These are phyloP conservation scores for Pseudochirops corinnae DNA, from an alignment of 2,797 vertebrate species.

Conservation along the genomic window DNA sequence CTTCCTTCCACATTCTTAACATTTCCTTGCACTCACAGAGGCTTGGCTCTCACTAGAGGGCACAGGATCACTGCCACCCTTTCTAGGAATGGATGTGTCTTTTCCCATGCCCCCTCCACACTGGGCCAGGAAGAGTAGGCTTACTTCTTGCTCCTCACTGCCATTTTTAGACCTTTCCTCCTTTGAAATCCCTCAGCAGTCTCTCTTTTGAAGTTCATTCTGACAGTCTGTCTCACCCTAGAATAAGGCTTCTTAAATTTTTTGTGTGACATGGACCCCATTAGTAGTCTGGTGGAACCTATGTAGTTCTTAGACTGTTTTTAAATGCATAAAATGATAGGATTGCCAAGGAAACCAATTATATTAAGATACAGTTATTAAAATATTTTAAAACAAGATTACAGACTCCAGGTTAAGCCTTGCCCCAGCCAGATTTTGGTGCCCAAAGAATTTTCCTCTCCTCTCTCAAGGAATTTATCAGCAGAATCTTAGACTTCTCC, in stretches of 20 bases:
- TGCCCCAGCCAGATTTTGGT: neutral
- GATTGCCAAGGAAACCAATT: neutral
- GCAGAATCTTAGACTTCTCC: neutral
- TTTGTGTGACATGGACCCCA: neutral
- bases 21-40: neutral
- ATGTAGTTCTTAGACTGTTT: neutral
- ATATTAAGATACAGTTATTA: neutral
- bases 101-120: neutral
- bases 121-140: neutral
- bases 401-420: neutral
- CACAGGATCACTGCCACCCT: neutral
- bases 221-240: neutral
- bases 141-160: neutral
- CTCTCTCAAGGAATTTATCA: neutral
- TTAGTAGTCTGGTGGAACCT: neutral
- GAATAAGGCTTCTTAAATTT: neutral
- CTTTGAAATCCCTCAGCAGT: neutral
- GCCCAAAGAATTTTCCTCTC: neutral
- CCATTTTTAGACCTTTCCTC: neutral
- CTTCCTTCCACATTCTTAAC: neutral
- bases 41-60: neutral
- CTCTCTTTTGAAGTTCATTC: neutral
- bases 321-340: neutral
- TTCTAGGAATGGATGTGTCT: neutral
- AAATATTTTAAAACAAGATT: neutral